Conservation (phyloP, 2,797 vertebrate genomes). For the Urocyon cinereoargenteus region DNA sequence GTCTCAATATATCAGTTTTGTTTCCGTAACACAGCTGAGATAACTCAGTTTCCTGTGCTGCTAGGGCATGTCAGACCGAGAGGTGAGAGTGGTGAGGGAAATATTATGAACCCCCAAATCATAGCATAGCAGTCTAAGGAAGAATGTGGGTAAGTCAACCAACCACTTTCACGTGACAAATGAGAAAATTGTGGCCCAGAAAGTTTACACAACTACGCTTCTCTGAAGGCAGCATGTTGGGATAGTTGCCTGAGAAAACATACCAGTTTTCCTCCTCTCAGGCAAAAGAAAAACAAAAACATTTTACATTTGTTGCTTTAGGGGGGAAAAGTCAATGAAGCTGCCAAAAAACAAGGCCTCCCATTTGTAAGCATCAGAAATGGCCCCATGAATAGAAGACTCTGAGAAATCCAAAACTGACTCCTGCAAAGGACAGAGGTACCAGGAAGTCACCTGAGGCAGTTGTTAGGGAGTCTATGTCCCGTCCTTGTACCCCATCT, state of each 20-base stretch:
- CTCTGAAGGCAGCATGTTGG: not conserved
- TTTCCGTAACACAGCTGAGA: not conserved
- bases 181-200: not conserved
- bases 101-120: not conserved
- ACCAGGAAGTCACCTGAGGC: not conserved
- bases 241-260: conserved; percentile 23
- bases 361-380: not conserved
- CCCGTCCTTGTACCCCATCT: not conserved
- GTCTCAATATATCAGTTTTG: not conserved
- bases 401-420: not conserved
- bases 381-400: not conserved
- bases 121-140: not conserved
- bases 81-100: not conserved
- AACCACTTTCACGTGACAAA: not conserved
- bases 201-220: not conserved
- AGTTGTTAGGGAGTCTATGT: not conserved
- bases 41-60: not conserved
- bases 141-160: not conserved
- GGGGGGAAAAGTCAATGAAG: not conserved
- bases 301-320: conserved; percentile 2
- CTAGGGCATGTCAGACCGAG: not conserved
- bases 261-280: conserved; percentile 12
- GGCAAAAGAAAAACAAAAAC: conserved; percentile 38
- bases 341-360: conserved; percentile 9
- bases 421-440: not conserved